Evolutionary conservation across 2,888 invertebrate genomes (phyloP).

Genomic region (Macrosiphum euphorbiae): DNA sequence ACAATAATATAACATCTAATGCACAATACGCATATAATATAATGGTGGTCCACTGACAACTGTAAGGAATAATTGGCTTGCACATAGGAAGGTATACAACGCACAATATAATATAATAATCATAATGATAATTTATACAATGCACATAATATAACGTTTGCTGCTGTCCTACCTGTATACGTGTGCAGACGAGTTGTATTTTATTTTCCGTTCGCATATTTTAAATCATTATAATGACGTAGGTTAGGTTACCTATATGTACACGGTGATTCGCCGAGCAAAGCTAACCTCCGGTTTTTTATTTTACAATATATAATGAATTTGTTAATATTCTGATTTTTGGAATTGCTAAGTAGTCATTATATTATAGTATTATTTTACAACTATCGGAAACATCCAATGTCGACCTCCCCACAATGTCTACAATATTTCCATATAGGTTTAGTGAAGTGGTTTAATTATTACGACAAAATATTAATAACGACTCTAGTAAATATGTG

Average conservation of each 20-base stretch:
- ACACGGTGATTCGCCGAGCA: neutral
- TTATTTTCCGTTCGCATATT: neutral
- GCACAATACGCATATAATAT: neutral
- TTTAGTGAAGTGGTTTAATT: too few relatives aligned
- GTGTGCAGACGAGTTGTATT: neutral
- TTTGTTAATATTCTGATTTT: too few relatives aligned
- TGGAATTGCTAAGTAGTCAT: too few relatives aligned
- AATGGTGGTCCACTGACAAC: neutral
- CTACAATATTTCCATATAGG: too few relatives aligned
- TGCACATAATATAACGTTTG: neutral
- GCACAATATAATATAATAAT: too few relatives aligned
- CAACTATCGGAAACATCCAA: too few relatives aligned
- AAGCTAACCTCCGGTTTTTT: neutral
- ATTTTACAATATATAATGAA: too few relatives aligned
- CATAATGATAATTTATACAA: neutral
- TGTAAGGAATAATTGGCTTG: conserved; percentile 7
- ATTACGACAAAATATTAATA: too few relatives aligned
- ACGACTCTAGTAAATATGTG: too few relatives aligned
- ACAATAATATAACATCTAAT: neutral
- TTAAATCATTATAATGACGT: neutral
- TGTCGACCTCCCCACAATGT: too few relatives aligned
- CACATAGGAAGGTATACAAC: neutral
- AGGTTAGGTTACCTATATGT: neutral
- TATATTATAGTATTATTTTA: too few relatives aligned
- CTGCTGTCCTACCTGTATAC: neutral